phyloP scores from a whole-genome alignment of 2,888 invertebrate species.

The Drosophila maculinotata region DNA sequence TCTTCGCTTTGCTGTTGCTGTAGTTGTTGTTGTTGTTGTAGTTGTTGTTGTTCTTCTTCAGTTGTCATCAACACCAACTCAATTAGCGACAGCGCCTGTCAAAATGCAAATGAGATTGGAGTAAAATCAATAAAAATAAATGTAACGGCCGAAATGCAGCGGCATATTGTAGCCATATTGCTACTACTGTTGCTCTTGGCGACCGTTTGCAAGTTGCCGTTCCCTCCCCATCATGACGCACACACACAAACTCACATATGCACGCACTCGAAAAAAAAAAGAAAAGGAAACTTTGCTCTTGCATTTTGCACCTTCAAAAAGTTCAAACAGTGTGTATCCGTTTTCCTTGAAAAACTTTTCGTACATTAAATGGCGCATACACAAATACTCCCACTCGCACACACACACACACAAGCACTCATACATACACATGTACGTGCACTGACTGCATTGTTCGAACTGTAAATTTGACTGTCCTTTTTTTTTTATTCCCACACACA shows the following conservation, averaged over 20 bases:
- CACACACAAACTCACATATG: conserved; percentile 38
- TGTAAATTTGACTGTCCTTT: conserved; percentile 44
- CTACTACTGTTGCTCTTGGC: conserved; percentile 53
- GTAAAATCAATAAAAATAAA: conserved; percentile 72
- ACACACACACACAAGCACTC: neutral
- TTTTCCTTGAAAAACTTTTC: conserved; percentile 79
- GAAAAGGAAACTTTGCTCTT: conserved; percentile 39
- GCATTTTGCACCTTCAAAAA: conserved; percentile 74
- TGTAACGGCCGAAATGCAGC: conserved; percentile 24
- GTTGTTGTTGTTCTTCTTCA: conserved; percentile 47
- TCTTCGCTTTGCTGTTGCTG: conserved; percentile 16
- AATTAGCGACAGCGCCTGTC: conserved; percentile 59
- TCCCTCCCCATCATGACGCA: conserved; percentile 53
- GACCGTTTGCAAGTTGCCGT: conserved; percentile 53
- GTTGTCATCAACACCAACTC: conserved; percentile 67
- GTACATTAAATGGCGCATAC: conserved; percentile 45
- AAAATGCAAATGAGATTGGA: conserved; percentile 38
- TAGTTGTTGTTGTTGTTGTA: conserved; percentile 25
- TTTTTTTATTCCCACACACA: conserved; percentile 39
- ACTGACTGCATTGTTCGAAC: conserved; percentile 52
- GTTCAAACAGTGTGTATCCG: conserved; percentile 78
- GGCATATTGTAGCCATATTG: conserved; percentile 51
- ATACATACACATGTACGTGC: conserved; percentile 30
- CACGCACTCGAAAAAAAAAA: conserved; percentile 18
- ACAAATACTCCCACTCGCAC: conserved; percentile 24